Evolutionary conservation across 2,113 vertebrate genomes (phyloP).

Genomic region (Craseonycteris thonglongyai): DNA sequence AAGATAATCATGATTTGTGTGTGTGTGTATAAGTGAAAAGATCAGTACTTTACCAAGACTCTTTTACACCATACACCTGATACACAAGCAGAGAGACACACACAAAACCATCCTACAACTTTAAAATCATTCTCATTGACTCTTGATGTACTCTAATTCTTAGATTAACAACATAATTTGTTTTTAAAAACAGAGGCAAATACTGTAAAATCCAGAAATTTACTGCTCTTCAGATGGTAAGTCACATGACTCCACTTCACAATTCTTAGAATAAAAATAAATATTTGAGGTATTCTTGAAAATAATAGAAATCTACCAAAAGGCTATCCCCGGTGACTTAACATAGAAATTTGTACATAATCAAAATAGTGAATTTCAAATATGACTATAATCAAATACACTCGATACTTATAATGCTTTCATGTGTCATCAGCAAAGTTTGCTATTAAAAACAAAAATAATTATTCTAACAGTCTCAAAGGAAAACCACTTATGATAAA

Average conservation of each 20-base stretch:
- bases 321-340: not conserved
- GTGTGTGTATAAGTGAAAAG: not conserved
- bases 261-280: not conserved
- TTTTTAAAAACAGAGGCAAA: not conserved
- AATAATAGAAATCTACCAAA: not conserved
- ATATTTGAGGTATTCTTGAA: not conserved
- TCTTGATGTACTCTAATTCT: not conserved
- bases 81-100: not conserved
- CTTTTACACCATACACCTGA: not conserved
- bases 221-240: not conserved
- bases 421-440: slow-evolving; percentile 21
- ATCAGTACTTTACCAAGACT: not conserved
- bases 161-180: not conserved
- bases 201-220: not conserved
- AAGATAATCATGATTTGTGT: not conserved
- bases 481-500: not conserved
- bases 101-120: not conserved
- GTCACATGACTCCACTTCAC: not conserved
- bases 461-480: slow-evolving; percentile 25
- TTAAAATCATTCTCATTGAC: not conserved
- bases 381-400: not conserved
- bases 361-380: slow-evolving; percentile 31
- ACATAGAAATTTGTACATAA: not conserved
- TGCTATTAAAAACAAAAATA: slow-evolving; percentile 42
- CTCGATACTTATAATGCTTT: slow-evolving; percentile 2